Evolutionary conservation across 1,140 invertebrate species (phyloP), one percentile per base, ranked within the genome.

Genomic region (Augochlora pura): DNA sequence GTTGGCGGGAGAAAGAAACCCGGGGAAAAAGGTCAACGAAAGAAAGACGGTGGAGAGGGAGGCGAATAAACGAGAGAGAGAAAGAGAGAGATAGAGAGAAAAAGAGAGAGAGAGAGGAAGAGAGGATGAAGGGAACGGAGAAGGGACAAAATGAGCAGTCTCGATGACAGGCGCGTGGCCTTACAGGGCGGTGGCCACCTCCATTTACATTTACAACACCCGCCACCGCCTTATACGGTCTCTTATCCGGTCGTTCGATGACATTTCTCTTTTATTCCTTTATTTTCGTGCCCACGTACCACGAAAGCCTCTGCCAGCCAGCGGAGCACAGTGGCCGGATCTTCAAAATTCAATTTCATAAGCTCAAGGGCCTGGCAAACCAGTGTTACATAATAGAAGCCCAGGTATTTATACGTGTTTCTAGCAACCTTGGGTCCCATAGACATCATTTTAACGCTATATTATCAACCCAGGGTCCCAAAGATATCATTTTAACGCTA

Each of bases 181-280:
- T 89, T 90, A 90, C 88, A 87, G 88, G 86, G 86, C 86, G 78
- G 82, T 80, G 86, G 77, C 88, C 87, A 72, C 83, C 83, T 88
- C 88, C 86, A 89, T 90, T 90, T 90, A 90, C 89, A 90, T 90
- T 90, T 90, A 90, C 89, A 89, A 88, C 87, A 71, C 80, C 84
- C 84, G 84, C 86, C 79, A 70, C 83, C 85, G 70, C 88, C 89
- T 90, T 90, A 89, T 90, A 89, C 78, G 88, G 67, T 83, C 73
- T 84, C 82, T 89, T 88, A 88, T 87, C 80, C 83, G 79, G 79
- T 78, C 85, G 81, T 84, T 80, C 80, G 86, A 89, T 90, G 86
- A 90, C 87, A 83, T 90, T 85, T 89, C 85, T 87, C 83, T 86
- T 86, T 87, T 85, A 82, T 69, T 81, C 81, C 77, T 78, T 62